Evolutionary conservation across 2,888 invertebrate species (phyloP).

Genomic region (Nebria brevicollis): DNA sequence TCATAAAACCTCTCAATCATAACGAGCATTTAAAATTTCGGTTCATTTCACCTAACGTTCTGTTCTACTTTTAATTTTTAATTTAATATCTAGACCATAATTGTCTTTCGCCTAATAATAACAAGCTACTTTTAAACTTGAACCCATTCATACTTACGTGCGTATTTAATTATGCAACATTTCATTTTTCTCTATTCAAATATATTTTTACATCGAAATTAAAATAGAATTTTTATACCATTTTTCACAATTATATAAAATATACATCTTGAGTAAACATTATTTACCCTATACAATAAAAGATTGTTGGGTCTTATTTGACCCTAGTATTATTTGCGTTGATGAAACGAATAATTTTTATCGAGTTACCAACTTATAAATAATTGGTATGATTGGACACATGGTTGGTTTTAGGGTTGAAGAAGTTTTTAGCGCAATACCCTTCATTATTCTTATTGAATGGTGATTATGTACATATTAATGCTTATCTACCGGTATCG

Average conservation of each 20-base stretch:
- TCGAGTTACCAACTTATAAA: too few species aligned
- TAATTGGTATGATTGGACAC: too few species aligned
- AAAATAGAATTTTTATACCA: too few species aligned
- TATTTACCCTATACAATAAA: too few species aligned
- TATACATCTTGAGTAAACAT: too few species aligned
- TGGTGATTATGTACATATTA: conserved; percentile 90
- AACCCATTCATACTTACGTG: neutral
- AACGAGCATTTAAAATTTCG: neutral
- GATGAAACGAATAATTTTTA: neutral
- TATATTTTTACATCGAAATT: neutral
- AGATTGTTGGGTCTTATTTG: too few species aligned
- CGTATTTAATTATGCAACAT: neutral
- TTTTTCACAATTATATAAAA: too few species aligned
- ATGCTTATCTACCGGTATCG: conserved; percentile 77
- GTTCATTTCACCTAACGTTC: neutral
- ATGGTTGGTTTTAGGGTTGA: conserved; percentile 72
- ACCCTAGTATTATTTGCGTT: too few species aligned
- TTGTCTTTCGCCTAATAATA: neutral
- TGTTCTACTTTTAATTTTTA: neutral
- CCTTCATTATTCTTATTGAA: conserved; percentile 95
- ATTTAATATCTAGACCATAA: neutral
- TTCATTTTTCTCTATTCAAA: neutral
- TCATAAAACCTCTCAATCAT: neutral
- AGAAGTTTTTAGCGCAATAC: conserved; percentile 96
- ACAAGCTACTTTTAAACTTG: neutral